Evolutionary conservation across 2,797 vertebrate genomes (phyloP).

Genomic region (Cuculus canorus): DNA sequence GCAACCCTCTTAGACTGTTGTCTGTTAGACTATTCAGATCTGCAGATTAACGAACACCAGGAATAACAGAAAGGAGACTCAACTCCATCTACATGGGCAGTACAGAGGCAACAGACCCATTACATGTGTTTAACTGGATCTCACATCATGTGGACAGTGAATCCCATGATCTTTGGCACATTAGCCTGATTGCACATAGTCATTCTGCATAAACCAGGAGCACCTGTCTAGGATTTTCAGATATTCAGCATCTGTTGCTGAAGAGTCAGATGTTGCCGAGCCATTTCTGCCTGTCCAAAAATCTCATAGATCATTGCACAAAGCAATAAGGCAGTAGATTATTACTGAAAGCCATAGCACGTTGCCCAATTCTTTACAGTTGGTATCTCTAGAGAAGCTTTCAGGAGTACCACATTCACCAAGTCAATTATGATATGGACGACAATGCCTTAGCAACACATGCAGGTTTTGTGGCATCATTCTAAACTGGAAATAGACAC

Average conservation of each 20-base stretch:
- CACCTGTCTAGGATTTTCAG: background rate
- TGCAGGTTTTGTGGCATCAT: background rate
- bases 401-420: background rate
- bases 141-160: background rate
- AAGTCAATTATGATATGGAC: background rate
- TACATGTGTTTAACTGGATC: background rate
- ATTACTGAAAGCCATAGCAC: background rate
- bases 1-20: background rate
- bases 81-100: background rate
- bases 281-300: background rate
- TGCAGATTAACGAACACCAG: background rate
- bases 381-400: background rate
- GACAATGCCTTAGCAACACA: background rate
- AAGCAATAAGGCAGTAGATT: background rate
- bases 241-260: background rate
- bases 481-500: background rate
- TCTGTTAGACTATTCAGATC: background rate
- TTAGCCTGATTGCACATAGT: background rate
- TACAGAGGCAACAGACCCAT: background rate
- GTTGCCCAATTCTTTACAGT: background rate
- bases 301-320: background rate
- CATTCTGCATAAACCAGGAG: background rate
- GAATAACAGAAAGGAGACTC: background rate
- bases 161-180: background rate
- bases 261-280: background rate